Conservation (phyloP, 2,888 invertebrate species). For the Pinctada fucata region DNA sequence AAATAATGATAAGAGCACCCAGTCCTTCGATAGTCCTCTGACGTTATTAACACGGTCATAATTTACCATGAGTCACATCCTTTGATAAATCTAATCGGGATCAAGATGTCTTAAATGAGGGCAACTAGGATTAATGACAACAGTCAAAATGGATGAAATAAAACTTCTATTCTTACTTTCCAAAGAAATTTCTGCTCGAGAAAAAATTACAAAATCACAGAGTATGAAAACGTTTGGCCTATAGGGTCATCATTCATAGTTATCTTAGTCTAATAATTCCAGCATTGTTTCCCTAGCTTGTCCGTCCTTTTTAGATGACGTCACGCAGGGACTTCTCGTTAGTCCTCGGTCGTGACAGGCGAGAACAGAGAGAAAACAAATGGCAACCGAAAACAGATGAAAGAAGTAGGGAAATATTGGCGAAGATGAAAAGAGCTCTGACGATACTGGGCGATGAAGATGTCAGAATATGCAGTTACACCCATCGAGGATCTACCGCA, state of each 20-base stretch:
- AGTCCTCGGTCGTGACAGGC: constrained; percentile 24
- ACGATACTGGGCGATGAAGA: constrained; percentile 12
- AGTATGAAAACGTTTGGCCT: constrained; percentile 2
- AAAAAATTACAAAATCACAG: not conserved
- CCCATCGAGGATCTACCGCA: constrained; percentile 2
- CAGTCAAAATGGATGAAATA: not conserved
- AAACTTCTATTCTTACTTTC: not conserved
- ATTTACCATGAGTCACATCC: not conserved
- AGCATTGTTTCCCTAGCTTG: constrained; percentile 6
- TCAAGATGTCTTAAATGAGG: not conserved
- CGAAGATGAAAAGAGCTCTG: constrained; percentile 25
- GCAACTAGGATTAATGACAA: not conserved
- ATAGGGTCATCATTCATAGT: not conserved
- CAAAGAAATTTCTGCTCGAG: not conserved
- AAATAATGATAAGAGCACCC: no score
- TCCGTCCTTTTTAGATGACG: constrained; percentile 15
- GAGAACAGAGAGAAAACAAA: constrained; percentile 17
- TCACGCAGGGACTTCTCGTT: constrained; percentile 15
- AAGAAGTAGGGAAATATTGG: not conserved
- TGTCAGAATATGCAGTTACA: constrained; percentile 14
- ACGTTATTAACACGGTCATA: no score
- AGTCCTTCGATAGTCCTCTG: no score
- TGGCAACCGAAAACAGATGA: constrained; percentile 23
- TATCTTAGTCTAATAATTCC: constrained; percentile 17
- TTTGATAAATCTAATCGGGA: not conserved